A percentile compares a stretch with the other conserved stretches of the same genome.
Evolutionary conservation across 2,888 invertebrate genomes (phyloP).

Genomic region (Campopleginae sp.): DNA sequence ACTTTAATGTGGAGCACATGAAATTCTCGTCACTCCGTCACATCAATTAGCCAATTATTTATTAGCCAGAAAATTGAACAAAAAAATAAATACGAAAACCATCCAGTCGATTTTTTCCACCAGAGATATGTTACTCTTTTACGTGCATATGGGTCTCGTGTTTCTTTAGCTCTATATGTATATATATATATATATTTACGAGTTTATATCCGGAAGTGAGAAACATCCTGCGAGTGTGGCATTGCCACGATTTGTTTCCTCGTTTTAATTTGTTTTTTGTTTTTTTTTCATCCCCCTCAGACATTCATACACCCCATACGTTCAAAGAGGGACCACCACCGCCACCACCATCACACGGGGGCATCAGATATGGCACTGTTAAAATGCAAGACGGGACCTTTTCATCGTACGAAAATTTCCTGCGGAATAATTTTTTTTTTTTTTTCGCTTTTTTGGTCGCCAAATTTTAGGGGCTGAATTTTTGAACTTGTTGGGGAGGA

Average conservation of each 20-base stretch:
- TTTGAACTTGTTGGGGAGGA: not conserved
- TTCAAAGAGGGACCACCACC: not conserved
- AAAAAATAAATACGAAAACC: not conserved
- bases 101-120: no score
- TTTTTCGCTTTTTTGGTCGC: not conserved
- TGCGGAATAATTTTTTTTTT: not conserved
- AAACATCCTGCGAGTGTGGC: slow-evolving; percentile 51
- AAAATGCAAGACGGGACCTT: slow-evolving; percentile 64
- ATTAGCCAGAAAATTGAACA: no score
- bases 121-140: not conserved
- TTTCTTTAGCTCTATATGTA: not conserved
- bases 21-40: slow-evolving; percentile 14
- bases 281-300: slow-evolving; percentile 28
- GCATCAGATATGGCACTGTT: slow-evolving; percentile 66
- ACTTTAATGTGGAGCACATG: slow-evolving; percentile 24
- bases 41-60: not conserved
- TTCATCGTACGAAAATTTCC: slow-evolving; percentile 47
- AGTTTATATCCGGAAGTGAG: not conserved
- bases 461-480: not conserved
- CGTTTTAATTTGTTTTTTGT: slow-evolving; percentile 62
- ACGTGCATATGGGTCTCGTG: not conserved
- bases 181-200: not conserved
- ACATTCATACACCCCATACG: not conserved
- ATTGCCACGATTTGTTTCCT: slow-evolving; percentile 61
- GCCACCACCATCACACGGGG: not conserved